phyloP scores from a whole-genome alignment of 2,113 vertebrate genomes.

The Lasiurus borealis region DNA sequence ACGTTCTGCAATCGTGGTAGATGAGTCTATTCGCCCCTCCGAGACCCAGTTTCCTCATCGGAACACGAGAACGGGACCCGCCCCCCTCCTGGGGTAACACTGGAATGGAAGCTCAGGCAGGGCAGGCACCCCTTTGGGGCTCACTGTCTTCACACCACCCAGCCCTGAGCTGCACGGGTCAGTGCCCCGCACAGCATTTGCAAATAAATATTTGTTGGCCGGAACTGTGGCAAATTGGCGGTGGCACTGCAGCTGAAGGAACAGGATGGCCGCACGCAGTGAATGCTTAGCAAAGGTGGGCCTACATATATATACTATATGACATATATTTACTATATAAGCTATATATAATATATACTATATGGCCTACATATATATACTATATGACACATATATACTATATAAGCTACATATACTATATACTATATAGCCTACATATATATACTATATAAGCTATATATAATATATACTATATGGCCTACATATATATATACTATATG shows the following conservation, averaged over 20 bases:
- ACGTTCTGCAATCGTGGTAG: neutral
- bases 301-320: neutral
- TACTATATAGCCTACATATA: too few species aligned
- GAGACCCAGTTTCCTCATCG: neutral
- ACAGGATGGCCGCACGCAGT: neutral
- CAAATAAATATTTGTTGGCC: neutral
- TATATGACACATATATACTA: too few species aligned
- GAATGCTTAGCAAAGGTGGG: neutral
- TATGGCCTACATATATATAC: too few species aligned
- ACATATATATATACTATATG: too few species aligned
- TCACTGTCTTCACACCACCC: neutral
- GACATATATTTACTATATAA: too few species aligned
- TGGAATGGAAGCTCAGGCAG: neutral
- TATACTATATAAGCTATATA: too few species aligned
- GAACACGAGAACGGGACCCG: neutral
- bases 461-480: too few species aligned
- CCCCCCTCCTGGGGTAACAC: neutral
- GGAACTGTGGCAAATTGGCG: neutral
- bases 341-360: too few species aligned
- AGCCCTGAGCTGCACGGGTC: neutral
- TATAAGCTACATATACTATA: too few species aligned
- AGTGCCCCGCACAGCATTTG: neutral
- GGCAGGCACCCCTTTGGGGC: neutral
- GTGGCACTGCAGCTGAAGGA: neutral
- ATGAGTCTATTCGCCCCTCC: neutral